Conservation (phyloP, 2,797 vertebrate genomes). For the Sebastes hopkinsi region DNA sequence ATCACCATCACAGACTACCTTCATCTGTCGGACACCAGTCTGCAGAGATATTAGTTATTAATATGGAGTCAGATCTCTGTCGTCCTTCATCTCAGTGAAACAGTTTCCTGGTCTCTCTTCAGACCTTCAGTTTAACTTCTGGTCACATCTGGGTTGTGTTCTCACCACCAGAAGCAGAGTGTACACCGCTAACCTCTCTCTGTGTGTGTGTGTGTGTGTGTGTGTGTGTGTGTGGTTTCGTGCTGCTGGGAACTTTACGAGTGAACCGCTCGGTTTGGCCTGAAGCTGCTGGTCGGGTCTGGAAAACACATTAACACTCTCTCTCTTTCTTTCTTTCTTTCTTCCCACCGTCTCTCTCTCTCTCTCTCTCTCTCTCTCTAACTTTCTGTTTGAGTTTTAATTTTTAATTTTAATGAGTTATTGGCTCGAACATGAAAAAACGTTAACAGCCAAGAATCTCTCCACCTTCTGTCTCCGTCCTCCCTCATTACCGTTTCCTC, state of each 20-base stretch:
- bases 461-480: not conserved
- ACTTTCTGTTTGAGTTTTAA: not conserved
- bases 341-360: too few species aligned
- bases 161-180: not conserved
- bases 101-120: not conserved
- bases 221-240: slow-evolving; percentile 22
- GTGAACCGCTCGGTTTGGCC: slow-evolving; percentile 56
- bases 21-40: too few species aligned
- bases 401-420: not conserved
- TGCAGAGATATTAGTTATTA: not conserved
- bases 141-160: not conserved
- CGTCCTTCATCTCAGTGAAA: not conserved
- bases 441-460: not conserved
- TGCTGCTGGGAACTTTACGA: slow-evolving; percentile 66
- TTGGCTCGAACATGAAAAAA: not conserved
- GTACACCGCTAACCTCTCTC: not conserved
- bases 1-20: too few species aligned
- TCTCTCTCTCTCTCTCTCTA: not conserved
- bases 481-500: not conserved
- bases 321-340: too few species aligned
- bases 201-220: not conserved
- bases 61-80: not conserved
- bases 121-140: slow-evolving; percentile 2
- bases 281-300: slow-evolving; percentile 41
- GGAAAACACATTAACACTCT: slow-evolving; percentile 61